A percentile compares a stretch with the other conserved stretches of the same genome.
Conservation (phyloP, 2,888 invertebrate species). For the Lasioglossum leucozonium region DNA sequence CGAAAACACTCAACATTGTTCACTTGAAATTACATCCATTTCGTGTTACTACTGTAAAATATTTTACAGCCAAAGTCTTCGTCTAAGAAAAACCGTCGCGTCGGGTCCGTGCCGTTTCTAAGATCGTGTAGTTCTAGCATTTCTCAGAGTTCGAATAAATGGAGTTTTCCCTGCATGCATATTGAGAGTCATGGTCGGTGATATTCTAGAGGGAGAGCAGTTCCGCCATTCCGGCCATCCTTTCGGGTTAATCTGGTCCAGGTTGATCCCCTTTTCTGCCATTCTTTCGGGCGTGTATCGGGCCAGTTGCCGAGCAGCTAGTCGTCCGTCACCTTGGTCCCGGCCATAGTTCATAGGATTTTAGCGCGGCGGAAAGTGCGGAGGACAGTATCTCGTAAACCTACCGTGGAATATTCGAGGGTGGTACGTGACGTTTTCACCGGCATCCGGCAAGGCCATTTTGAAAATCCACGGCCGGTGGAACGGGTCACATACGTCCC, state of each 20-base stretch:
- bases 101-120: too few species aligned
- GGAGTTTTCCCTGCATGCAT: background rate
- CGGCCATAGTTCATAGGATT: constrained; percentile 60
- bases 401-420: constrained; percentile 61
- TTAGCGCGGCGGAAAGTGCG: constrained; percentile 53
- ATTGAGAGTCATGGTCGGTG: background rate
- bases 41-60: too few species aligned
- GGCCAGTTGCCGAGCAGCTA: background rate
- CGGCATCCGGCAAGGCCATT: constrained; percentile 48
- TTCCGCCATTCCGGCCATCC: background rate
- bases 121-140: too few species aligned
- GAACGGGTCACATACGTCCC: constrained; percentile 40
- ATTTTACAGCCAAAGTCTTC: too few species aligned
- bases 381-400: constrained; percentile 62
- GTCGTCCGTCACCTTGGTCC: constrained; percentile 56
- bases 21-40: too few species aligned
- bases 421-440: constrained; percentile 57
- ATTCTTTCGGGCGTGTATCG: constrained; percentile 24
- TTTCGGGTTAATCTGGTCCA: constrained; percentile 40
- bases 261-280: constrained; percentile 28
- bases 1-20: too few species aligned
- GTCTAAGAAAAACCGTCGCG: too few species aligned
- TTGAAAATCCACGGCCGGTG: constrained; percentile 61
- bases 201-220: background rate
- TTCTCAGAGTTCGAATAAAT: background rate